phyloP scores from a whole-genome alignment of 2,113 vertebrate genomes.

The Labrus mixtus region DNA sequence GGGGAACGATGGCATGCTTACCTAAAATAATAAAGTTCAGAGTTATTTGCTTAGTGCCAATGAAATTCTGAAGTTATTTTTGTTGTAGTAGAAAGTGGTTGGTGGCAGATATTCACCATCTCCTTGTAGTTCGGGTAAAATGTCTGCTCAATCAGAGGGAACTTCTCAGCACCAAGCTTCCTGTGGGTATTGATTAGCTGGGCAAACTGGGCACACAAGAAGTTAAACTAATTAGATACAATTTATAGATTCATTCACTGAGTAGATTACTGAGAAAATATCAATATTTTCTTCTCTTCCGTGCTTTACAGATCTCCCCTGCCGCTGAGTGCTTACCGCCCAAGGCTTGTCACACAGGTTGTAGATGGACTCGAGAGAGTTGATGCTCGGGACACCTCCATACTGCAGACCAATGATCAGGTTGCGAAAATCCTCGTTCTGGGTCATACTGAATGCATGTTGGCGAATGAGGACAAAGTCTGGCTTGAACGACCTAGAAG shows the following conservation, averaged over 20 bases:
- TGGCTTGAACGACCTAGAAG: conserved; percentile 91
- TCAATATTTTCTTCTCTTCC: conserved; percentile 1
- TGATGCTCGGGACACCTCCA: conserved; percentile 90
- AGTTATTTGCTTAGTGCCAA: background rate
- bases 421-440: conserved; percentile 95
- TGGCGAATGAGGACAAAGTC: conserved; percentile 97
- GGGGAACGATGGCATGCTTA: conserved; percentile 94
- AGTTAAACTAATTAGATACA: background rate
- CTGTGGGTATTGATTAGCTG: conserved; percentile 93
- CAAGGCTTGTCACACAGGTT: conserved; percentile 98
- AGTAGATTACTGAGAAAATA: background rate
- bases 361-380: conserved; percentile 94
- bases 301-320: conserved; percentile 3
- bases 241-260: background rate
- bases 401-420: conserved; percentile 95
- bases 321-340: conserved; percentile 85
- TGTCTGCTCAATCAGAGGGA: conserved; percentile 95
- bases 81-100: background rate
- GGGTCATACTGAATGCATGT: conserved; percentile 95
- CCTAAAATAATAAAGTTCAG: conserved; percentile 49
- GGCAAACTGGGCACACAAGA: conserved; percentile 89
- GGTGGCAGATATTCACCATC: conserved; percentile 86
- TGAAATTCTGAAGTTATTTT: background rate
- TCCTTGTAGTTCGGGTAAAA: conserved; percentile 98
- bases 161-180: conserved; percentile 92